Conservation (phyloP, 2,113 vertebrate species). For the Podarcis muralis region DNA sequence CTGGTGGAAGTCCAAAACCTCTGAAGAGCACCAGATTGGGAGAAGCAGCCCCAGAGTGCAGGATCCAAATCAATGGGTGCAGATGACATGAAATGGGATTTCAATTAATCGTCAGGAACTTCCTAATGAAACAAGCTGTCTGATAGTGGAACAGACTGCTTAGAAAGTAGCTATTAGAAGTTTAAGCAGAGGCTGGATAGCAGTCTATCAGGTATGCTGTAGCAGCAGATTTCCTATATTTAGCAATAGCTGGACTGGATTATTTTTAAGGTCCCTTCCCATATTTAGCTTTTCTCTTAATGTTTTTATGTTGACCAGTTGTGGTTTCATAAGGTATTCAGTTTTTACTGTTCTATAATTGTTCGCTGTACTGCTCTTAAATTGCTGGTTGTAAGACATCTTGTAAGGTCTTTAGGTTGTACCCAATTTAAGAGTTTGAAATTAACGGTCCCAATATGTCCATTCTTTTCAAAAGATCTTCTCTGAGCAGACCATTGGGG, state of each 20-base stretch:
- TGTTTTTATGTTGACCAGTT: neutral
- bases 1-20: too few relatives aligned
- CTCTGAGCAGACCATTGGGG: too few relatives aligned
- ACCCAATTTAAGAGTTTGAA: too few relatives aligned
- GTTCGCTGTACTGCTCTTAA: neutral
- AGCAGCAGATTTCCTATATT: neutral
- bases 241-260: neutral
- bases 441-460: too few relatives aligned
- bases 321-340: neutral
- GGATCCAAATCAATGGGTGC: neutral
- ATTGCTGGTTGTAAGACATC: neutral
- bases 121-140: too few relatives aligned
- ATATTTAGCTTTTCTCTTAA: neutral
- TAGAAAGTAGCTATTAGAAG: too few relatives aligned
- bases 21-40: too few relatives aligned
- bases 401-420: neutral
- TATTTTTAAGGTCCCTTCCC: neutral
- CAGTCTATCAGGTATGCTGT: too few relatives aligned
- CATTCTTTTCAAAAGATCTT: too few relatives aligned
- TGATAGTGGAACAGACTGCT: too few relatives aligned
- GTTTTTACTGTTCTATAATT: neutral
- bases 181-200: neutral
- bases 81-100: neutral
- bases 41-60: too few relatives aligned
- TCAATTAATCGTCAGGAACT: neutral